A percentile compares a stretch with the other conserved stretches of the same genome.
phyloP scores from a whole-genome alignment of 2,888 invertebrate species.

The Dromius quadrimaculatus region DNA sequence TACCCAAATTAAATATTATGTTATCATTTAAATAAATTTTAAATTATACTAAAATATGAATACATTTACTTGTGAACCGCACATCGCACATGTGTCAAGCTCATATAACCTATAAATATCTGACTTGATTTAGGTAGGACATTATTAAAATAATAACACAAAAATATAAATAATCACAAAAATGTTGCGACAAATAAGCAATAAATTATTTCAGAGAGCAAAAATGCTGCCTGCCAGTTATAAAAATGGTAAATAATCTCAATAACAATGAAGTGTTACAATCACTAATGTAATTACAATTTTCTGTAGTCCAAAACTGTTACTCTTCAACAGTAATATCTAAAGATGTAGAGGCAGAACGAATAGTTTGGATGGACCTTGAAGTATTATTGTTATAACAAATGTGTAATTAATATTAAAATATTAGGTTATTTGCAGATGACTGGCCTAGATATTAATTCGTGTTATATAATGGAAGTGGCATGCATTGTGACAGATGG shows the following conservation, averaged over 20 bases:
- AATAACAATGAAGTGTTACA: background rate
- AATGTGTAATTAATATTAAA: slow-evolving; percentile 35
- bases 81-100: slow-evolving; percentile 9
- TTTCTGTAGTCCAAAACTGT: slow-evolving; percentile 2
- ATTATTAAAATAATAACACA: slow-evolving; percentile 8
- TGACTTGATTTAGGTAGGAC: slow-evolving; percentile 1
- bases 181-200: slow-evolving; percentile 42
- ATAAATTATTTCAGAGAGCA: slow-evolving; percentile 24
- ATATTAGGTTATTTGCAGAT: slow-evolving; percentile 70
- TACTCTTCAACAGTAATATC: background rate
- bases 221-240: slow-evolving; percentile 13
- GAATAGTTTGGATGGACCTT: slow-evolving; percentile 81
- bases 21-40: background rate
- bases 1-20: background rate
- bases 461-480: slow-evolving; percentile 87
- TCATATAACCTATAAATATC: slow-evolving; percentile 5
- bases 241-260: slow-evolving; percentile 38
- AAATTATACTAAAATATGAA: background rate
- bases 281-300: slow-evolving; percentile 5
- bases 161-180: slow-evolving; percentile 4
- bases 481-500: slow-evolving; percentile 90
- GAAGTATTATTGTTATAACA: slow-evolving; percentile 67
- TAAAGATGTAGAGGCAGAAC: slow-evolving; percentile 62
- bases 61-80: background rate
- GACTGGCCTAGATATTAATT: slow-evolving; percentile 87